Base-by-base conservation (phyloP, 1,140 invertebrate genomes). In the Trissolcus basalis region DNA sequence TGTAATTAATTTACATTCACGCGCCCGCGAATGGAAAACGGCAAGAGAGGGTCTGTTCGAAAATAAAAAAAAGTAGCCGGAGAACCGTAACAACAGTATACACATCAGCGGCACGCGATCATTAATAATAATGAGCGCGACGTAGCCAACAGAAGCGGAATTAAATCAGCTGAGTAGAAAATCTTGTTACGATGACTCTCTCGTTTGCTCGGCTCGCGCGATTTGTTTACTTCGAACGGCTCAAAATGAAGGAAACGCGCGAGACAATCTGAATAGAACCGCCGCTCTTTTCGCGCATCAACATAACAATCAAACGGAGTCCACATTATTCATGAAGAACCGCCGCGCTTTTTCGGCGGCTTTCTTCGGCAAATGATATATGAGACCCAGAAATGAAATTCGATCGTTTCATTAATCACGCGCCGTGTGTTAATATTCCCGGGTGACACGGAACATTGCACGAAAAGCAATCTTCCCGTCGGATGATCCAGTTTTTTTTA, bases 1-100 rank as follows among this genome's bases (percentile, higher is more conserved):
- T 44, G 74, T 81, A 81, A 79, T 81, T 81, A 81, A 81, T 79
- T 81, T 79, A 77, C 74, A 81, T 79, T 81, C 69, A 65, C 70
- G 64, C 63, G 63, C 63, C 63, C 79, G 64, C 67, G 68, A 71
- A 69, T 39, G 61, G 80, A 61, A 76, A 70, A 77, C n/a, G n/a
- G 61, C 63, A 50, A 36, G 50, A 36, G 50, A 55, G 44, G 43
- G 49, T 27, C 36, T 9, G 33, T 60, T 60, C 16, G 48, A 70
- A 50, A n/a, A n/a, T n/a, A n/a, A n/a, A 71, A 74, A 12, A 67
- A 79, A 78, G 73, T 72, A 51, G 63, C 55, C 35, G 4, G 14
- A 48, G 51, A 27, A 27, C 19, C 19, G 19, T 27, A 27, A 27
- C 19, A 27, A 27, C 19, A 27, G 19, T 27, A 27, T 27, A 27